These are phyloP conservation scores for Perca schrenkii DNA, from an alignment of 2,113 vertebrate species.

Conservation along the genomic window DNA sequence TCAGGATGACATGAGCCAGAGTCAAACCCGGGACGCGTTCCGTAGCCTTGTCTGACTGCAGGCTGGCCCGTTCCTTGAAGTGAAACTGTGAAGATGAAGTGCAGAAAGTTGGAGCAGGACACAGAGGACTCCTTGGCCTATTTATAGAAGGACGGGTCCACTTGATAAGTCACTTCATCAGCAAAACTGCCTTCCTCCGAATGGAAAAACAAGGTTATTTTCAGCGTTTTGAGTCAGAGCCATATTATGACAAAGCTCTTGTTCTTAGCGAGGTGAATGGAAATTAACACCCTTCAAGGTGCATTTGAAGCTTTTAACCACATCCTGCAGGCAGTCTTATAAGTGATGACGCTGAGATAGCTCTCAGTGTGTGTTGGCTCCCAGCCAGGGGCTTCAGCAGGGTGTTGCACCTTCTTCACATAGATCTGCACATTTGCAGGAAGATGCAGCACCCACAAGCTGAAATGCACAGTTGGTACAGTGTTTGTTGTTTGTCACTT, in stretches of 20 bases:
- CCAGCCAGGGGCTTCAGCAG: not conserved
- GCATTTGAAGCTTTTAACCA: constrained; percentile 52
- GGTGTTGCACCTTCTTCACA: constrained; percentile 5
- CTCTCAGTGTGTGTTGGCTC: not conserved
- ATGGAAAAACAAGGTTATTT: constrained; percentile 31
- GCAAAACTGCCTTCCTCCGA: constrained; percentile 23
- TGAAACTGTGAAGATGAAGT: not conserved
- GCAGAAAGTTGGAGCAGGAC: constrained; percentile 17
- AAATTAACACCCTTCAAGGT: constrained; percentile 57
- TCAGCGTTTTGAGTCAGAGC: constrained; percentile 14
- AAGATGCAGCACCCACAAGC: constrained; percentile 18
- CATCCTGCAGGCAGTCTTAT: constrained; percentile 57
- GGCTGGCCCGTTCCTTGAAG: not conserved
- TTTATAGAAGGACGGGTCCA: constrained; percentile 42
- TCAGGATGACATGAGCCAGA: not conserved
- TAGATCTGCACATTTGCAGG: constrained; percentile 24
- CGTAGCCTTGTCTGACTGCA: constrained; percentile 6
- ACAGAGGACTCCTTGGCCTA: constrained; percentile 14
- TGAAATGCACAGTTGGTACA: not conserved
- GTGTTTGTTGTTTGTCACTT: not conserved
- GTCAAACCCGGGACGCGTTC: not conserved
- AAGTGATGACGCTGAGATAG: not conserved
- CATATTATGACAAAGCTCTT: constrained; percentile 15
- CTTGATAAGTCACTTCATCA: constrained; percentile 34
- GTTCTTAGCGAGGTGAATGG: constrained; percentile 44